Conservation (phyloP, 2,888 invertebrate genomes). For the Tachina grossa region DNA sequence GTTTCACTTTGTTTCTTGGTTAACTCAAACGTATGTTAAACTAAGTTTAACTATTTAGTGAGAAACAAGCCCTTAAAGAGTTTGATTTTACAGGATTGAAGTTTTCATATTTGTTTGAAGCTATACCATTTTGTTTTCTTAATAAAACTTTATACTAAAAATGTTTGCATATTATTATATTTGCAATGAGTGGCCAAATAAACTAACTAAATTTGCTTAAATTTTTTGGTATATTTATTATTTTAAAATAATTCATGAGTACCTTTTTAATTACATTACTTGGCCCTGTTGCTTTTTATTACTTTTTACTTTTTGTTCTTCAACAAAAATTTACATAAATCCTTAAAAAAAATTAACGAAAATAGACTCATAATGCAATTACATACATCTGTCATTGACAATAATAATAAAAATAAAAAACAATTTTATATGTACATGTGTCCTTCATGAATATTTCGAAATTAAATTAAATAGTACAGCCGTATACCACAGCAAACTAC, state of each 20-base stretch:
- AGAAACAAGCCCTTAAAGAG: no score
- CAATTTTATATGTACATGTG: background rate
- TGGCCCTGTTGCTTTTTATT: background rate
- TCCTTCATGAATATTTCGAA: constrained; percentile 27
- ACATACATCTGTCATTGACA: constrained; percentile 46
- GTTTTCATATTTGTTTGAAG: no score
- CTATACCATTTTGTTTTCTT: no score
- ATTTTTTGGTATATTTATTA: background rate
- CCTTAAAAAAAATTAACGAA: background rate
- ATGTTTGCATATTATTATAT: no score
- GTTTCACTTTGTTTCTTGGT: no score
- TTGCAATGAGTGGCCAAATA: background rate
- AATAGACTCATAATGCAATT: constrained; percentile 51
- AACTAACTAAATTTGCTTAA: background rate
- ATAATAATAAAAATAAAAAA: background rate
- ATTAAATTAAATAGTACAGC: constrained; percentile 21
- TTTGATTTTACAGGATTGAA: no score
- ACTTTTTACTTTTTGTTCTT: background rate
- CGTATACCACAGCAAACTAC: background rate
- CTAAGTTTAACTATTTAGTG: no score
- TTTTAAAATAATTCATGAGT: background rate
- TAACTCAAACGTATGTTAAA: no score
- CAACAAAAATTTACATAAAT: constrained; percentile 1
- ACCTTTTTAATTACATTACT: background rate
- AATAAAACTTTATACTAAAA: no score